Base-by-base conservation (phyloP, 2,888 invertebrate species). In the Shargacucullia verbasci region DNA sequence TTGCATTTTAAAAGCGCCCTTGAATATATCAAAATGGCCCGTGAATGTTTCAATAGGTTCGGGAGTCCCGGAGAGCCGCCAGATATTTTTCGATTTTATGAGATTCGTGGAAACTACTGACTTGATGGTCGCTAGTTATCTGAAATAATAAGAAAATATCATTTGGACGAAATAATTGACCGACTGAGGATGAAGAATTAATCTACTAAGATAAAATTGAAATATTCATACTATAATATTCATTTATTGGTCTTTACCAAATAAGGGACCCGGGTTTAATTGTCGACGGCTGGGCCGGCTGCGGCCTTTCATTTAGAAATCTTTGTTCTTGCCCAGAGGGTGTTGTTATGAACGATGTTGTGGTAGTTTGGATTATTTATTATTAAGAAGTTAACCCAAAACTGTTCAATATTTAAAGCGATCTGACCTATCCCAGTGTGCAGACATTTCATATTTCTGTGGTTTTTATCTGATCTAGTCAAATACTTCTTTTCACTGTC, bases 21-120 rank as follows among this genome's bases (percentile, higher is more conserved):
- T 59, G 64, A 65, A 73, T 68, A 65, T 59, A 63, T 66, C 43
- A 68, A 62, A 70, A 67, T 67, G 64, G 76, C 63, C n/a, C 35
- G 33, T 46, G 58, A 46, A 41, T 49, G 48, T 66, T 48, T 44
- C 20, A 33, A 53, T n/a, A n/a, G 56, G 47, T 49, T 55, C 29
- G 46, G 39, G 45, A 48, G 25, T 45, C 38, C 45, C 41, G 53
- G n/a, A 8, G 44, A 52, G 55, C 27, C 57, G 55, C 44, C 44
- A 31, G 14, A 54, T 31, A 43, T 58, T 60, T 70, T 70, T 67
- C 75, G 62, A 67, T 33, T 44, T 47, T 58, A 34, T 44, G 40
- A 46, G 40, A 46, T 58, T 53, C 45, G 55, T 40, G 50, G 12
- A 27, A 27, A 31, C 41, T 58, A 73, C 70, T 58, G 62, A 74